These are phyloP conservation scores for Syngnathus rostellatus DNA, from an alignment of 2,797 vertebrate species.

Conservation along the genomic window DNA sequence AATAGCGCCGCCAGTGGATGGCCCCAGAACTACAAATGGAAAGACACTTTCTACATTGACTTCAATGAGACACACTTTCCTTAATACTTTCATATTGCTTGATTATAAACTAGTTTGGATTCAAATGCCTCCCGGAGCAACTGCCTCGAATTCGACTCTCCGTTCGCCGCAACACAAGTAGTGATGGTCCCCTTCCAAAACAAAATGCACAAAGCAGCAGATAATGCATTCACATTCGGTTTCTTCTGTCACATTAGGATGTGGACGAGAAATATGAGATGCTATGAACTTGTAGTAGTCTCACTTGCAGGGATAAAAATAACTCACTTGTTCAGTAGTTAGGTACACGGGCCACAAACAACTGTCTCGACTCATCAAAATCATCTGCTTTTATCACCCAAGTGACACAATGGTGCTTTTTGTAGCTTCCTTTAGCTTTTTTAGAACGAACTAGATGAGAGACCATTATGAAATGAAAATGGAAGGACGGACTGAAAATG, in stretches of 20 bases:
- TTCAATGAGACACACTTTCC: not conserved
- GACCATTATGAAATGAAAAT: not conserved
- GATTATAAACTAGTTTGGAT: not conserved
- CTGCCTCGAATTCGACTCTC: constrained; percentile 42
- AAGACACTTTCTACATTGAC: not conserved
- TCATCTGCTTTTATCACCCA: constrained; percentile 34
- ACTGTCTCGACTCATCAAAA: constrained; percentile 18
- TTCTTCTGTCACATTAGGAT: constrained; percentile 37
- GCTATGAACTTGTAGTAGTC: constrained; percentile 20
- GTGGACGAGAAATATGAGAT: constrained; percentile 12
- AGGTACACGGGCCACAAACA: constrained; percentile 9
- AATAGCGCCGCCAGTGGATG: not conserved
- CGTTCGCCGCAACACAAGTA: constrained; percentile 22
- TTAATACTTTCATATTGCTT: not conserved
- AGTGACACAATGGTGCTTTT: constrained; percentile 7
- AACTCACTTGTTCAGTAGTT: constrained; percentile 16
- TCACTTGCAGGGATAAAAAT: constrained; percentile 34
- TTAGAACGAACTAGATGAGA: constrained; percentile 4
- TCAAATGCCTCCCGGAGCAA: constrained; percentile 25
- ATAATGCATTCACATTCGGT: constrained; percentile 25
- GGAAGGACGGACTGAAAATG: not conserved
- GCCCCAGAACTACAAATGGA: not conserved
- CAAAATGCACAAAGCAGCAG: constrained; percentile 41
- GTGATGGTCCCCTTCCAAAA: constrained; percentile 28
- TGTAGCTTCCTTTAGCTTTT: constrained; percentile 9